Base-by-base conservation (phyloP, 2,113 vertebrate species). In the Lichenostomus cassidix region DNA sequence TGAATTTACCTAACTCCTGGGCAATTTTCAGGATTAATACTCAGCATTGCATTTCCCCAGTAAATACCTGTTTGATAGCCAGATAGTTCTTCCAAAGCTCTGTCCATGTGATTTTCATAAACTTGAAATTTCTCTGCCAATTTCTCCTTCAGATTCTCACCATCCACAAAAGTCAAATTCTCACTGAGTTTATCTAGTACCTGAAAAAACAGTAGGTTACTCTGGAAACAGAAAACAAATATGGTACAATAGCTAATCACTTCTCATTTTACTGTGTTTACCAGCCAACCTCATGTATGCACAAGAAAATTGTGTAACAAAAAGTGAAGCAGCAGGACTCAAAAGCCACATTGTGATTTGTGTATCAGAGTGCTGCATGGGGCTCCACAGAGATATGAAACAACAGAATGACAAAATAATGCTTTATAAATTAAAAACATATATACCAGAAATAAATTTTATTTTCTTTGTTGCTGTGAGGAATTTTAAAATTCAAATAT, bases 131-230 rank as follows among this genome's bases (percentile, higher is more conserved):
- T 49, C 47, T 95, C 89, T 37, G 80, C n/a, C 82, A 65, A 23
- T 39, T 97, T 94, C 46, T 98, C 92, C 90, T 97, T 97, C 60
- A 98, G 80, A 70, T 97, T 97, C 83, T 97, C 88, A 62, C 96
- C 94, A 41, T 97, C 94, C 93, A 97, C 95, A 90, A 97, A 98
- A 67, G 92, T 98, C 95, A 98, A 94, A 11, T 98, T 98, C 89
- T 97, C 93, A 84, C 93, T 98, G 60, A 98, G 94, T 59, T 83
- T 92, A 82, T 98, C 97, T 47, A 56, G 31, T 78, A 96, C 96
- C 98, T 99, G 95, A 75, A 92, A 69, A 92, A 81, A 82, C 55
- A 50, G 12, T 5, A 52, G 31, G 80, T 97, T 94, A 83, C 52
- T 81, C 67, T 46, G 81, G 49, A 87, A 81, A 83, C 24, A 81